A percentile compares a stretch with the other conserved stretches of the same genome.
phyloP scores from a whole-genome alignment of 2,797 vertebrate genomes.

The Alca torda region DNA sequence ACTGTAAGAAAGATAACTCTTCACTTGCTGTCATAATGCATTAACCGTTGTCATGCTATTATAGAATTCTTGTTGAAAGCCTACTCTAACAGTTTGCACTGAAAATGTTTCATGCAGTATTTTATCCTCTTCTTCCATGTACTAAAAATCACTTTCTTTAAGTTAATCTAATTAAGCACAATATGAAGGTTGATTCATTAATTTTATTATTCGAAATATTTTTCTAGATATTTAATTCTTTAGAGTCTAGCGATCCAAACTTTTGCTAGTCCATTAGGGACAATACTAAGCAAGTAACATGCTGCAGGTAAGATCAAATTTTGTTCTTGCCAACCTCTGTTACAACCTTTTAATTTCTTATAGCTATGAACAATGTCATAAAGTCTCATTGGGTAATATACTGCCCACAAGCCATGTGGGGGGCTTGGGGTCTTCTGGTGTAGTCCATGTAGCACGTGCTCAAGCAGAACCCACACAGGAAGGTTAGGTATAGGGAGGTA shows the following conservation, averaged over 20 bases:
- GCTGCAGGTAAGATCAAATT: background rate
- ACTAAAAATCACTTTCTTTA: background rate
- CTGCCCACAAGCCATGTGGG: background rate
- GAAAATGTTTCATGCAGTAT: background rate
- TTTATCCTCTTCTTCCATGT: background rate
- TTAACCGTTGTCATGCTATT: background rate
- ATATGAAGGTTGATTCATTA: background rate
- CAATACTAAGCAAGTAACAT: background rate
- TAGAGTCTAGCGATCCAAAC: background rate
- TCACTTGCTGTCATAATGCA: background rate
- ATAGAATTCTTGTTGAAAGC: background rate
- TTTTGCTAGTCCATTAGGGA: background rate
- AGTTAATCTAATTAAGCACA: background rate
- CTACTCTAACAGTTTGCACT: background rate
- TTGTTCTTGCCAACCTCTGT: background rate
- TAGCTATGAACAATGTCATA: background rate
- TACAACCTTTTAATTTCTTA: background rate
- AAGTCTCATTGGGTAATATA: background rate
- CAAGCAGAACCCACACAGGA: background rate
- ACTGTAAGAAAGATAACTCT: background rate
- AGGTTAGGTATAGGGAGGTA: background rate
- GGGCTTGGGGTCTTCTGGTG: background rate
- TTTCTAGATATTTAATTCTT: background rate
- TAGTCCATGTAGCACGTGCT: background rate
- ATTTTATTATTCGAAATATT: background rate